phyloP scores from a whole-genome alignment of 2,797 vertebrate species.

The Anguilla obscura region DNA sequence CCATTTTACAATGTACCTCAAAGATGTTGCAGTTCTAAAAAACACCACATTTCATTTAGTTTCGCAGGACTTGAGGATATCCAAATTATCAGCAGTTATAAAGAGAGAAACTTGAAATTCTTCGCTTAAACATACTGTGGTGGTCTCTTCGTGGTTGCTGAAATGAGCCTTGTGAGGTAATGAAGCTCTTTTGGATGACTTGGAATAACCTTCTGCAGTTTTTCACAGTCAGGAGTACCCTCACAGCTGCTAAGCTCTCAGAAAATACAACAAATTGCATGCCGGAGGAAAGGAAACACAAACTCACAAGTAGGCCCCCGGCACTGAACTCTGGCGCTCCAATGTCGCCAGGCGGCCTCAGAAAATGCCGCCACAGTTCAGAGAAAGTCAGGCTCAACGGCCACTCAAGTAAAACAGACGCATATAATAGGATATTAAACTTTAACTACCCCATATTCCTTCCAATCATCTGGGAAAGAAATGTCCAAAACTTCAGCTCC shows the following conservation, averaged over 20 bases:
- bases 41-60: background rate
- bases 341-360: slow-evolving; percentile 38
- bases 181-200: slow-evolving; percentile 26
- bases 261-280: slow-evolving; percentile 54
- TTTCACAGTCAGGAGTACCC: slow-evolving; percentile 1
- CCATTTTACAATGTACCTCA: background rate
- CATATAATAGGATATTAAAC: slow-evolving; percentile 77
- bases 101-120: background rate
- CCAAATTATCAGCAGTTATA: background rate
- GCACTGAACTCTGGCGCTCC: slow-evolving; percentile 12
- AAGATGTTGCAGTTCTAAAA: background rate
- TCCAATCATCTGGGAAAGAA: slow-evolving; percentile 72
- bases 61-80: background rate
- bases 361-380: slow-evolving; percentile 54
- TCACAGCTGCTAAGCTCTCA: slow-evolving; percentile 30
- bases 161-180: slow-evolving; percentile 29
- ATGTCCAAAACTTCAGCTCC: slow-evolving; percentile 67
- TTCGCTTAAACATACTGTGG: background rate
- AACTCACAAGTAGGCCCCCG: slow-evolving; percentile 16
- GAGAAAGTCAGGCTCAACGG: slow-evolving; percentile 51
- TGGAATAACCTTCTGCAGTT: slow-evolving; percentile 33
- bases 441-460: slow-evolving; percentile 75
- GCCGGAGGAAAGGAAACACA: slow-evolving; percentile 35
- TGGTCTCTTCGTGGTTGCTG: background rate
- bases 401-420: slow-evolving; percentile 71